These are phyloP conservation scores for Chelmon rostratus DNA, from an alignment of 2,797 vertebrate genomes.

Conservation along the genomic window DNA sequence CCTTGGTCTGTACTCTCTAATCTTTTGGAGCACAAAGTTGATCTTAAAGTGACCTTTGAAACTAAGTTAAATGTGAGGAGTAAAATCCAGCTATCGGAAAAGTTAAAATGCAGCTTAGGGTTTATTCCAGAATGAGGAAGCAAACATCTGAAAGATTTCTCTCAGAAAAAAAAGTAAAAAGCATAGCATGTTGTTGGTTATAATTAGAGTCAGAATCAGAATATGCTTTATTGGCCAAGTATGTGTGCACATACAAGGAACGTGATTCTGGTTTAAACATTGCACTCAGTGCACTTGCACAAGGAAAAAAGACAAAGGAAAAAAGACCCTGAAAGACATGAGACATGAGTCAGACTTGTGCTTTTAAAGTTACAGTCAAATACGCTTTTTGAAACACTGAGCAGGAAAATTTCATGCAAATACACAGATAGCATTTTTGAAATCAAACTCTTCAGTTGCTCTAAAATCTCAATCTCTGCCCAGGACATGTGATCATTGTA, in stretches of 20 bases:
- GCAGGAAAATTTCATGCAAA: background rate
- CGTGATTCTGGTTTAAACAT: too few species aligned
- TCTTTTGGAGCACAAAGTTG: constrained; percentile 52
- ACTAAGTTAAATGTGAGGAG: constrained; percentile 21
- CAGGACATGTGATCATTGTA: background rate
- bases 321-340: too few species aligned
- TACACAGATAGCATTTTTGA: background rate
- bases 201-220: background rate
- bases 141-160: background rate
- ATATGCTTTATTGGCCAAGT: too few species aligned
- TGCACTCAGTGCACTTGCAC: too few species aligned
- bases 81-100: constrained; percentile 7
- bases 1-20: constrained; percentile 42
- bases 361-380: background rate
- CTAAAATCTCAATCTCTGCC: background rate
- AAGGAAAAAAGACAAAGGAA: too few species aligned
- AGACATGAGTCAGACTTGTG: background rate
- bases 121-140: background rate
- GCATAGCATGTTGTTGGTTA: background rate
- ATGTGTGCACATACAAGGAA: too few species aligned
- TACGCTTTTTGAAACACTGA: background rate
- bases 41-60: constrained; percentile 49
- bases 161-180: background rate
- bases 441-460: background rate
- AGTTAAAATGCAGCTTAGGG: background rate